Evolutionary conservation across 2,797 vertebrate species (phyloP), one percentile per base, ranked within the genome.

Genomic region (Acanthiza pusilla): DNA sequence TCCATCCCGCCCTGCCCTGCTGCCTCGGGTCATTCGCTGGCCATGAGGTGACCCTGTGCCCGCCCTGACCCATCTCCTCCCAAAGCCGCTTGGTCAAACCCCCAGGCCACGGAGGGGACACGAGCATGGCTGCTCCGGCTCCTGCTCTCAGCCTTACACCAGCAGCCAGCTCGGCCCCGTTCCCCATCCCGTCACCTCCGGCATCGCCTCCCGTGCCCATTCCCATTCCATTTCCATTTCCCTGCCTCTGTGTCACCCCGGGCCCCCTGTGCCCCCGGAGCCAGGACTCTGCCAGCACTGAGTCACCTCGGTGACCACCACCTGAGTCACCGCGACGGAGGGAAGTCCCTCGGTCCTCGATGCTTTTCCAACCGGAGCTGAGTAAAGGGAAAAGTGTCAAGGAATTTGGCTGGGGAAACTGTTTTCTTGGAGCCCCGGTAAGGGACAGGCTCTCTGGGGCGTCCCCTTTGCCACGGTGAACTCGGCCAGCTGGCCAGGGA

Each of bases 251-350:
- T 21, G 62, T 87, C 84, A 68, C 45, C 81, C 63, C 16, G 3
- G 19, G n/a, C 70, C 72, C 42, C 21, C 13, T 14, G 13, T 5
- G 48, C 84, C 92, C 5, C 71, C 42, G 8, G 89, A 51, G 60
- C 10, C 2, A 67, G 83, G 94, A 70, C 74, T 30, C 26, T 96
- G 97, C 97, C 97, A 96, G 91, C 21, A 40, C 94, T 96, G 97
- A 97, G 80, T 97, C 96, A 97, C 58, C 16, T 42, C 48, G 26
- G n/a, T 96, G 96, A 97, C 54, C 95, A 21, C 5, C 82, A 91
- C 94, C 94, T 98, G 98, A 98, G 96, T 98, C 97, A 98, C 90
- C 62, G 60, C 50, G 2, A 74, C 23, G 2, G 30, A 96, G 96
- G 96, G 97, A 97, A 97, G 96, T 97, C 96, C 97, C 97, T 94